Evolutionary conservation across 2,113 vertebrate species (phyloP), one percentile per base, ranked within the genome.

Genomic region (Prietella phreatophila): DNA sequence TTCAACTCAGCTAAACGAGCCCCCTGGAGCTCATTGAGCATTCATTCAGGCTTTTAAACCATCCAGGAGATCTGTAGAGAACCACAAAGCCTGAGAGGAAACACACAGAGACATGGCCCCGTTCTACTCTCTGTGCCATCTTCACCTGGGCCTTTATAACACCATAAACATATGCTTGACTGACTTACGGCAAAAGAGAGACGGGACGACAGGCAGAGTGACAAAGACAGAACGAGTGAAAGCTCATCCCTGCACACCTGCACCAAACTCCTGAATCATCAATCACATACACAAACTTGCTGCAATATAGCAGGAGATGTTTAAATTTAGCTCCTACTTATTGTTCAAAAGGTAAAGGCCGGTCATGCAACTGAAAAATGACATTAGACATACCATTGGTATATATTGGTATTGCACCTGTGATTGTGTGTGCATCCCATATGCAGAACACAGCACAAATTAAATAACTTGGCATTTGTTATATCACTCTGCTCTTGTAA

Each of bases 81-180:
- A 83, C 86, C 56, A 42, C 20, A 56, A 79, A 80, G 50, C 50
- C 78, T 55, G 33, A 33, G 53, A 89, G 82, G 53, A 86, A 56
- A 63, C 71, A 73, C 80, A 65, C 86, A 56, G 73, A 83, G 83
- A 80, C 80, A 85, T 86, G 86, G 86, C 88, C 86, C 69, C 56
- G 60, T 80, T 71, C 65, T 61, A 79, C 81, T 85, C 81, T 55
- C 71, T 80, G 60, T 75, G 60, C 56, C 81, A 84, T 87, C 85
- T 88, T 87, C 89, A 90, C 76, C 87, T 90, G 87, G 80, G 79
- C 82, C 73, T 90, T 88, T 82, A 90, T 75, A 55, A 90, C 84
- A 85, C 76, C 63, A 73, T 90, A 88, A 90, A 90, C 50, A 69
- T 82, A 20, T 30, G 85, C 73, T 87, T 71, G 71, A 55, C 75